A percentile compares a stretch with the other conserved stretches of the same genome.
phyloP scores from a whole-genome alignment of 2,113 vertebrate species.

The Gymnorhina tibicen region DNA sequence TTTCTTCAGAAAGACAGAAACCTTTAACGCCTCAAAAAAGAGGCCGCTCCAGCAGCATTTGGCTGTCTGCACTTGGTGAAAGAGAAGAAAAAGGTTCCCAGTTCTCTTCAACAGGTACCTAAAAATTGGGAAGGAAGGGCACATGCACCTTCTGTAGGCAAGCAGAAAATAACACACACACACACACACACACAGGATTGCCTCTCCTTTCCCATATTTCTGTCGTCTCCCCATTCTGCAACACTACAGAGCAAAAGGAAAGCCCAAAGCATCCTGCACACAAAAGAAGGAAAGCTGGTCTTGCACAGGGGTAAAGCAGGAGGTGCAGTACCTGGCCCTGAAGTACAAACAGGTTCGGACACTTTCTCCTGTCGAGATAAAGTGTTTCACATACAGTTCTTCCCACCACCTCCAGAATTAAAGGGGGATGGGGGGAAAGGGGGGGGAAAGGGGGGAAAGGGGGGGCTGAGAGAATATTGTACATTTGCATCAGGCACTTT shows the following conservation, averaged over 20 bases:
- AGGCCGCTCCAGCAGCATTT: not conserved
- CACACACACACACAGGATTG: not conserved
- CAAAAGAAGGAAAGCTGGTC: conserved; percentile 10
- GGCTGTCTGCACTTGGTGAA: not conserved
- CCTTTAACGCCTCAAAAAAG: not conserved
- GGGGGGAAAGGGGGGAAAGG: too few relatives aligned
- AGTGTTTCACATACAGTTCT: not conserved
- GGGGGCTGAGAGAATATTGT: not conserved
- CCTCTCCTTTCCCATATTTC: not conserved
- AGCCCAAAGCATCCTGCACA: not conserved
- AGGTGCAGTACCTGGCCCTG: not conserved
- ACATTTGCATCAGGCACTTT: not conserved
- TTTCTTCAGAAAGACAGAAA: not conserved
- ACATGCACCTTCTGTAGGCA: not conserved
- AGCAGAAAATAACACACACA: not conserved
- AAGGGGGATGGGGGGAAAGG: too few relatives aligned
- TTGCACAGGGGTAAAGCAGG: not conserved
- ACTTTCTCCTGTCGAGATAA: not conserved
- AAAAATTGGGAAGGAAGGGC: not conserved
- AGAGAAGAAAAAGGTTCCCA: not conserved
- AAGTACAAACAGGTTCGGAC: not conserved
- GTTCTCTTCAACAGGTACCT: not conserved
- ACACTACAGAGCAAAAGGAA: not conserved
- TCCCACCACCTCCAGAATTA: not conserved
- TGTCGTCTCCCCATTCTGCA: not conserved